Conservation (phyloP, 2,888 invertebrate species). For the Drosophila demipolita region DNA sequence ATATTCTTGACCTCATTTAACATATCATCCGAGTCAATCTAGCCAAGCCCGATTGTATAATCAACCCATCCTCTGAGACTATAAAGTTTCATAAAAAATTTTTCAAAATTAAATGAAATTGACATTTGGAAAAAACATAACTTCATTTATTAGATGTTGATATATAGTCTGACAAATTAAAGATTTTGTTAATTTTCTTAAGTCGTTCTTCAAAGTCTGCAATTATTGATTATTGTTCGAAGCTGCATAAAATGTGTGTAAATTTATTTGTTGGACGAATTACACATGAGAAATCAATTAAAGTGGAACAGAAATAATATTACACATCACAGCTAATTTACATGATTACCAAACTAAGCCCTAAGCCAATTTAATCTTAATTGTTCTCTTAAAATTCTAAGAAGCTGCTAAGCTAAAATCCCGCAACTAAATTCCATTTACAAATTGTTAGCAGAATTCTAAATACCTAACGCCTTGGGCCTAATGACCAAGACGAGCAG, state of each 20-base stretch:
- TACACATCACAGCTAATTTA: neutral
- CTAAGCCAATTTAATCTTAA: neutral
- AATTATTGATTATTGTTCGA: neutral
- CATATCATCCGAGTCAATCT: neutral
- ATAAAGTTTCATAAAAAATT: neutral
- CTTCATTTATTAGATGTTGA: neutral
- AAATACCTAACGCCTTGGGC: slow-evolving; percentile 44
- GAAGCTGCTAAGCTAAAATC: neutral
- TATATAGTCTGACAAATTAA: too few relatives aligned
- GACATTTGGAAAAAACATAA: neutral
- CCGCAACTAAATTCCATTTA: slow-evolving; percentile 37
- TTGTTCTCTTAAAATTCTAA: neutral
- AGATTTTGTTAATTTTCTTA: neutral
- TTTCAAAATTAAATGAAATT: neutral
- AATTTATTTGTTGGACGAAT: neutral
- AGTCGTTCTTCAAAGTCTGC: neutral
- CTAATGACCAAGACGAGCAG: slow-evolving; percentile 66
- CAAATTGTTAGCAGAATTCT: slow-evolving; percentile 47
- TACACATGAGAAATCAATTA: neutral
- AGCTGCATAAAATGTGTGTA: neutral
- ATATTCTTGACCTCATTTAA: neutral
- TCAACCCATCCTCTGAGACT: neutral
- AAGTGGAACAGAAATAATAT: neutral
- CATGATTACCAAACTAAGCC: neutral
- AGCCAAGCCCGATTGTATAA: neutral